Conservation (phyloP, 2,797 vertebrate species). For the Crocodylus rhombifer region DNA sequence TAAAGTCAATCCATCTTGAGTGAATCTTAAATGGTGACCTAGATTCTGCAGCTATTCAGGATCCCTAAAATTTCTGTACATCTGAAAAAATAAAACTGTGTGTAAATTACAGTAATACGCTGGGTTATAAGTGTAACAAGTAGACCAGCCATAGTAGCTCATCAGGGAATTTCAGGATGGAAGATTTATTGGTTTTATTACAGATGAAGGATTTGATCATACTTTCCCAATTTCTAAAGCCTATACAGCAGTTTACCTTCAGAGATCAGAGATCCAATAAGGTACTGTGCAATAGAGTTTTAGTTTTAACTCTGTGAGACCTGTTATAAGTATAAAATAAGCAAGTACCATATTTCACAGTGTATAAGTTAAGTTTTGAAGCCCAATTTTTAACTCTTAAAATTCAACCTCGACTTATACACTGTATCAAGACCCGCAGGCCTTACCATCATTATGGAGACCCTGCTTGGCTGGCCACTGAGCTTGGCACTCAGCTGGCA, state of each 20-base stretch:
- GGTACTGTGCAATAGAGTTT: neutral
- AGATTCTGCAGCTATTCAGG: neutral
- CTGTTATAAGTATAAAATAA: neutral
- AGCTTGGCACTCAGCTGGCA: too few species aligned
- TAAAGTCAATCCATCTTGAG: neutral
- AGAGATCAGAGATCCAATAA: neutral
- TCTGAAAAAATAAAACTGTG: rapidly evolving
- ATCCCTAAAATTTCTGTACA: neutral
- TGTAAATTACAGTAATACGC: rapidly evolving
- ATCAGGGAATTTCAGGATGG: neutral
- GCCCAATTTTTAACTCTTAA: too few species aligned
- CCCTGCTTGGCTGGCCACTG: too few species aligned
- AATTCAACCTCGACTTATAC: too few species aligned
- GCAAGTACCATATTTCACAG: too few species aligned
- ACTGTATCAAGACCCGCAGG: too few species aligned
- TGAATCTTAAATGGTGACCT: neutral
- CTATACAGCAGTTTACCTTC: neutral
- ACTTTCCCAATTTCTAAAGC: neutral
- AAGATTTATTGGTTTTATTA: neutral
- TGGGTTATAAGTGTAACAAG: neutral
- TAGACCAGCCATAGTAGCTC: rapidly evolving
- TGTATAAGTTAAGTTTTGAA: too few species aligned
- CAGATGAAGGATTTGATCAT: neutral
- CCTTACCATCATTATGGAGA: too few species aligned
- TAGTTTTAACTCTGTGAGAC: neutral